phyloP scores from a whole-genome alignment of 35 echinoderm and acorn worm genomes.

The Eucidaris tribuloides region DNA sequence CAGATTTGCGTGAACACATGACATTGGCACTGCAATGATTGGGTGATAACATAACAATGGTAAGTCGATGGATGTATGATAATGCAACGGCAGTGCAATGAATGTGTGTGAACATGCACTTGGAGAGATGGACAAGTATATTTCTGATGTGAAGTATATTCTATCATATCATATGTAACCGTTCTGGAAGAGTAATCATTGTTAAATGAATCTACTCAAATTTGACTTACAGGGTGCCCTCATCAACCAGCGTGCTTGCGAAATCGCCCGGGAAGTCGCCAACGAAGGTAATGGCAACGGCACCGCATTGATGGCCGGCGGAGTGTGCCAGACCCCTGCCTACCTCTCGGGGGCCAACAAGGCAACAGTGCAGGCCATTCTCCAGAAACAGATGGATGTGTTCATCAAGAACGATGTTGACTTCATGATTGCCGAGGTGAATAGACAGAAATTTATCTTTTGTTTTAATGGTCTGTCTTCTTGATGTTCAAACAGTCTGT shows the following conservation, averaged over 20 bases:
- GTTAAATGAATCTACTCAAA: background rate
- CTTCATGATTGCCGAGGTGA: constrained; percentile 95
- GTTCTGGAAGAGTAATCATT: no score
- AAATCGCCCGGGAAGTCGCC: constrained; percentile 86
- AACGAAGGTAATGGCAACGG: constrained; percentile 77
- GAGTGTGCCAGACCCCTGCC: constrained; percentile 83
- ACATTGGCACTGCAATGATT: no score
- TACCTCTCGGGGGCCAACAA: constrained; percentile 75
- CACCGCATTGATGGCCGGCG: constrained; percentile 69
- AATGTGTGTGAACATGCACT: no score
- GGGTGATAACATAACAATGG: no score
- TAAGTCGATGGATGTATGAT: no score
- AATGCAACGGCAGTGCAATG: no score
- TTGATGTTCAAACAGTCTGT: no score
- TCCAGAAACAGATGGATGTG: constrained; percentile 76
- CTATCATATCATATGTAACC: no score
- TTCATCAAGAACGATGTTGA: constrained; percentile 86
- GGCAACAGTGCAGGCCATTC: constrained; percentile 61
- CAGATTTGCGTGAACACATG: no score
- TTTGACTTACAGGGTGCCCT: constrained; percentile 49
- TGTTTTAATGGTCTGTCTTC: no score
- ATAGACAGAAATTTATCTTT: background rate
- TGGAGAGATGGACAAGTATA: no score
- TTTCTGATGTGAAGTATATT: no score
- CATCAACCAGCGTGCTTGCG: constrained; percentile 79